These are phyloP conservation scores for Ectemnius cavifrons DNA, from an alignment of 2,888 invertebrate genomes.

Conservation along the genomic window DNA sequence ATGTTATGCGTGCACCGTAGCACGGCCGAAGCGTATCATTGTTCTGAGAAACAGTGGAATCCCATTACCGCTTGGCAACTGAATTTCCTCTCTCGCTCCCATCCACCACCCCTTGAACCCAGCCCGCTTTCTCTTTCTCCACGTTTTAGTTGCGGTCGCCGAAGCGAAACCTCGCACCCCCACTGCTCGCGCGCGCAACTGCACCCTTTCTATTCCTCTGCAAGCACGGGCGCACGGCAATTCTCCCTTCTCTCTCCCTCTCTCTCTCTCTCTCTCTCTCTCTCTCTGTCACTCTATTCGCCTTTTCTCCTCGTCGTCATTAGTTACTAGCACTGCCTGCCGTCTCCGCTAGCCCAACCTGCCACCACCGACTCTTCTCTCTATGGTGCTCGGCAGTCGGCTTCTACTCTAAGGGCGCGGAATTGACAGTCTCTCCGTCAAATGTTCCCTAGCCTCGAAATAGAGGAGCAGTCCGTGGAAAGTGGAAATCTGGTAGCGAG, in stretches of 20 bases:
- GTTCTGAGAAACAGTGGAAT: slow-evolving; percentile 75
- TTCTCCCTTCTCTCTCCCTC: slow-evolving; percentile 30
- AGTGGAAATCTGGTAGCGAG: background rate
- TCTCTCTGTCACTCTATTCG: slow-evolving; percentile 13
- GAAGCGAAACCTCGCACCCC: slow-evolving; percentile 66
- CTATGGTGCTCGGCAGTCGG: slow-evolving; percentile 10
- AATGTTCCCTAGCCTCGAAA: slow-evolving; percentile 48
- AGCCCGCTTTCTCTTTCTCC: slow-evolving; percentile 22
- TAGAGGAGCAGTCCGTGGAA: no score
- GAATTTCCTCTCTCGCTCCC: slow-evolving; percentile 66
- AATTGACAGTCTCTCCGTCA: slow-evolving; percentile 51
- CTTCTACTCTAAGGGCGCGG: slow-evolving; percentile 43
- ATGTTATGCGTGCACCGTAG: slow-evolving; percentile 75
- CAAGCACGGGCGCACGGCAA: background rate
- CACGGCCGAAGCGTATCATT: slow-evolving; percentile 74
- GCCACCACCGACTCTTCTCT: slow-evolving; percentile 21
- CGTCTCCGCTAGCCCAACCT: background rate
- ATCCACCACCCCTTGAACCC: no score
- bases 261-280: slow-evolving; percentile 42
- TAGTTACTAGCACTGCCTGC: background rate
- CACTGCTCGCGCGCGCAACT: slow-evolving; percentile 37
- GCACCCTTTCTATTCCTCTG: slow-evolving; percentile 22
- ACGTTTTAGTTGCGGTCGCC: slow-evolving; percentile 73
- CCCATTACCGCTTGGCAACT: slow-evolving; percentile 76
- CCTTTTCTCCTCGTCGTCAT: slow-evolving; percentile 25